Evolutionary conservation across 2,113 vertebrate species (phyloP).

Genomic region (Channa maculata): DNA sequence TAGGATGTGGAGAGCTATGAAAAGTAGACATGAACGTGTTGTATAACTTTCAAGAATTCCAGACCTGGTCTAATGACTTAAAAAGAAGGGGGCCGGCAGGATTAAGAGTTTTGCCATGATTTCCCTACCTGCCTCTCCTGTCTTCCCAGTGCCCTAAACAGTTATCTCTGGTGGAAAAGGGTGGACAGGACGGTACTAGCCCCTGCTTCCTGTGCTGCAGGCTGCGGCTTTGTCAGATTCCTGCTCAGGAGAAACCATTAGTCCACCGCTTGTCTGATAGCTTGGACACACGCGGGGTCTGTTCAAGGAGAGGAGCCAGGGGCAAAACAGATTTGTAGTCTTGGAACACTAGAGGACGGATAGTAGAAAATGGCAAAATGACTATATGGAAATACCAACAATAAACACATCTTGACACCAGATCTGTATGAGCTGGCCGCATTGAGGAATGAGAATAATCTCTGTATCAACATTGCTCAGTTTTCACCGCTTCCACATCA

Average conservation of each 20-base stretch:
- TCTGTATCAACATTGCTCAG: not conserved
- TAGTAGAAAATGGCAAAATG: conserved; percentile 8
- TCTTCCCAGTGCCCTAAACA: conserved; percentile 49
- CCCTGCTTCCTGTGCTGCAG: conserved; percentile 72
- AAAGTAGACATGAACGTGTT: conserved; percentile 75
- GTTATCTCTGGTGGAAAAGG: conserved; percentile 58
- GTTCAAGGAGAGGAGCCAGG: conserved; percentile 36
- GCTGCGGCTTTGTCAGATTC: conserved; percentile 62
- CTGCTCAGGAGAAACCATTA: conserved; percentile 75
- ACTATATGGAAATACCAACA: conserved; percentile 26
- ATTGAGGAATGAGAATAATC: conserved; percentile 32
- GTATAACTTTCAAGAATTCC: conserved; percentile 79
- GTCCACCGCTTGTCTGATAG: conserved; percentile 50
- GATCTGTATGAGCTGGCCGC: conserved; percentile 23
- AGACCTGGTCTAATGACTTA: conserved; percentile 82
- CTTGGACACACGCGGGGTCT: conserved; percentile 53
- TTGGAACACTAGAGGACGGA: conserved; percentile 25
- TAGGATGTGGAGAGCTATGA: conserved; percentile 65
- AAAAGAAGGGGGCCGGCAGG: conserved; percentile 79
- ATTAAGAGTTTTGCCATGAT: conserved; percentile 78
- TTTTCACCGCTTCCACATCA: conserved; percentile 9
- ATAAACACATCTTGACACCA: conserved; percentile 8
- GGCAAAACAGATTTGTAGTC: conserved; percentile 27
- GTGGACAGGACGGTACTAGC: conserved; percentile 45
- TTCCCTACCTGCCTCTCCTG: conserved; percentile 65